Base-by-base conservation (phyloP, 2,888 invertebrate species). In the Folsomia candida region DNA sequence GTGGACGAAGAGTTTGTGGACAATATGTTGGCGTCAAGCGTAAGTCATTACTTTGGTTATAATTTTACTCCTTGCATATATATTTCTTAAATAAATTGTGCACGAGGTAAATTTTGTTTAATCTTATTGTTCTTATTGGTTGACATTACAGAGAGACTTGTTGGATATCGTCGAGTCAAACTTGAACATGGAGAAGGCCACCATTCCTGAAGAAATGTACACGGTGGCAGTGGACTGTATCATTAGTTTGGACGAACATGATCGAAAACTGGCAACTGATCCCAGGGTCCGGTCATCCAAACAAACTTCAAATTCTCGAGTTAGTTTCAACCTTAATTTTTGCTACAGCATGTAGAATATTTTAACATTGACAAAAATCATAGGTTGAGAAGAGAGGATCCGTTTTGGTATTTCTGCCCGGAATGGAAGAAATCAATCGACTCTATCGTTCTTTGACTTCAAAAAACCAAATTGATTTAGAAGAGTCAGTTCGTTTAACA, bases 361-460 rank as follows among this genome's bases (percentile, higher is more conserved):
- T n/a, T n/a, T n/a, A n/a, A n/a, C n/a, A n/a, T n/a, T n/a, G n/a
- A n/a, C n/a, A n/a, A n/a, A n/a, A n/a, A n/a, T n/a, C n/a, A 54
- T 66, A 75, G 75, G 24, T 69, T 4, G 69, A 71, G 14, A 62
- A 63, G 0, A 73, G 85, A 63, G 85, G 90, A 0, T 90, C 93
- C 1, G 91, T 96, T 25, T 86, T 97, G 0, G 88, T 96, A 68
- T 97, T 97, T 83, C 83, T 97, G 75, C 97, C 97, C 0, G 97
- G 94, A 63, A 88, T 93, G 69, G 85, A 87, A 79, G 94, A 95
- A 85, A 79, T 79, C 14, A 71, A 76, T 22, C 68, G 54, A 0
- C 26, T 78, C 14, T 51, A 54, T 11, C 72, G 70, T 54, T 47
- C 67, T 0, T 58, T 78, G 18, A 60, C 71, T 20, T 69, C 64